phyloP scores from a whole-genome alignment of 2,888 invertebrate genomes.

The Desoria tigrina region DNA sequence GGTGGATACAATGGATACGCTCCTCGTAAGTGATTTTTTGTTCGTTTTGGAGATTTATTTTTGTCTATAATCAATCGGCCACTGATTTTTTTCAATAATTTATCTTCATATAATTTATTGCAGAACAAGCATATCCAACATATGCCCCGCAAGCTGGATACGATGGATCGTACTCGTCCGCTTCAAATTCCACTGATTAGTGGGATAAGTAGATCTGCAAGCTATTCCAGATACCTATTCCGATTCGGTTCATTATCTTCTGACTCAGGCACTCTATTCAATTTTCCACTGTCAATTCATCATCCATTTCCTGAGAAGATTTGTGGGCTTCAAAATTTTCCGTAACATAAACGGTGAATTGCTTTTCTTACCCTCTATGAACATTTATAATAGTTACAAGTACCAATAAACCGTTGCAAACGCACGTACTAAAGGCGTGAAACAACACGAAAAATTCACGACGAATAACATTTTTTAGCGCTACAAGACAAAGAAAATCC shows the following conservation, averaged over 20 bases:
- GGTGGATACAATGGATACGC: slow-evolving; percentile 58
- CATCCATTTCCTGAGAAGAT: background rate
- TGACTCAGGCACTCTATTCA: slow-evolving; percentile 20
- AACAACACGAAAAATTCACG: no score
- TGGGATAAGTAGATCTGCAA: slow-evolving; percentile 57
- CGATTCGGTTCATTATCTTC: slow-evolving; percentile 5
- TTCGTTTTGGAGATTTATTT: background rate
- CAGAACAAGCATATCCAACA: slow-evolving; percentile 49
- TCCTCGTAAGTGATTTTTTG: slow-evolving; percentile 43
- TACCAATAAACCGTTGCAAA: no score
- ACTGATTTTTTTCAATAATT: background rate
- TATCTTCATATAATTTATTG: slow-evolving; percentile 13
- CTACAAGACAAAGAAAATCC: no score
- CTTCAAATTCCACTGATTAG: slow-evolving; percentile 59
- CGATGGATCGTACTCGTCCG: slow-evolving; percentile 59
- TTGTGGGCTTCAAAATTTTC: slow-evolving; percentile 3
- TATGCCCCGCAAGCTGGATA: slow-evolving; percentile 61
- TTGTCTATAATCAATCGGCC: background rate
- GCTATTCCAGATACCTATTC: slow-evolving; percentile 19
- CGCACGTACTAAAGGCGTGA: no score
- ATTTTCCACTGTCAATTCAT: slow-evolving; percentile 17
- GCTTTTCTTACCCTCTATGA: no score
- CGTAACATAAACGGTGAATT: no score
- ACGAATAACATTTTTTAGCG: no score
- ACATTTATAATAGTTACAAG: no score